Conservation (phyloP, 1,140 invertebrate species). For the Tetramorium parvispinum region DNA sequence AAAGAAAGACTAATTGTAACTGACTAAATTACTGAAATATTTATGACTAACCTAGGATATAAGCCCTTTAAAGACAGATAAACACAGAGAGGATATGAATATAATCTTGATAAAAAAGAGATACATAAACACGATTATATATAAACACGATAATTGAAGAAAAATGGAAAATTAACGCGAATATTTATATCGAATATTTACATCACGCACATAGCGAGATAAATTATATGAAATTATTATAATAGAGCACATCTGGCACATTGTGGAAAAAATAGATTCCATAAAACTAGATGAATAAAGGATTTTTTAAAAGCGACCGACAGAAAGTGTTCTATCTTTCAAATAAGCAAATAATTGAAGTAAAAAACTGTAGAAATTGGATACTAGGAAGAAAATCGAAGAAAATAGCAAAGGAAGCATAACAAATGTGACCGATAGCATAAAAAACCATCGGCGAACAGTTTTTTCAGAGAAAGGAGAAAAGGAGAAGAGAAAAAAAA, state of each 20-base stretch:
- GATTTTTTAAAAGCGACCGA: too few relatives aligned
- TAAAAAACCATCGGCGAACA: too few relatives aligned
- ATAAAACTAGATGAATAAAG: too few relatives aligned
- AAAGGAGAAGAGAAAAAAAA: too few relatives aligned
- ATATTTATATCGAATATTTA: neutral
- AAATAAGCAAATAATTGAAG: too few relatives aligned
- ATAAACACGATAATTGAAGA: neutral
- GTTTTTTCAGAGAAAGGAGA: too few relatives aligned
- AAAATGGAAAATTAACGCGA: neutral
- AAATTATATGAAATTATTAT: neutral
- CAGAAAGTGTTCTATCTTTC: too few relatives aligned
- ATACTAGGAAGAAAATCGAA: too few relatives aligned
- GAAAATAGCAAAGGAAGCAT: too few relatives aligned
- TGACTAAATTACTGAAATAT: neutral
- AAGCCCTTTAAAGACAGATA: neutral
- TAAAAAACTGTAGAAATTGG: too few relatives aligned
- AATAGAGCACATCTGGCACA: neutral
- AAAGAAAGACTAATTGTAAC: neutral
- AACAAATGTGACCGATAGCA: too few relatives aligned
- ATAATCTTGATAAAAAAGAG: neutral
- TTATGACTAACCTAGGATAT: slow-evolving; percentile 15
- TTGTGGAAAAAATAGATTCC: too few relatives aligned
- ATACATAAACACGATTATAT: neutral
- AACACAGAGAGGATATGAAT: neutral
- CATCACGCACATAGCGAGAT: neutral